Evolutionary conservation across 2,797 vertebrate species (phyloP), one percentile per base, ranked within the genome.

Genomic region (Eupleurogrammus muticus): DNA sequence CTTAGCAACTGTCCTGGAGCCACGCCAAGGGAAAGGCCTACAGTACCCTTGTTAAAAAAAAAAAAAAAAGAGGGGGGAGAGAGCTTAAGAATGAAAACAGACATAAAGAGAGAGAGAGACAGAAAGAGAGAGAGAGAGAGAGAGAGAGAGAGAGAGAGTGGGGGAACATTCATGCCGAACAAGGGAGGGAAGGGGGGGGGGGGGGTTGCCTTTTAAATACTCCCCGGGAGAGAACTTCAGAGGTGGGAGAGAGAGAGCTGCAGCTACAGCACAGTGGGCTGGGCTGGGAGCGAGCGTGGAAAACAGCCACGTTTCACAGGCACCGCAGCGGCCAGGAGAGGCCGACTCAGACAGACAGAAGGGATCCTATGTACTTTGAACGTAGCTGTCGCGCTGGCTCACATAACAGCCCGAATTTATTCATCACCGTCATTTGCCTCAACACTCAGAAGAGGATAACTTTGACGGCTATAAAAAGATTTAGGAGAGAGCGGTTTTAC

Each of bases 1-100:
- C 89, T 92, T 89, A 90, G 92, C 92, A 92, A 94, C 93, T 91
- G 92, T 89, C 85, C 87, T 94, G 94, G 93, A 91, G 83, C 57
- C 17, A 28, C 64, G 90, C 92, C 94, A 92, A 84, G 64, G 80
- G 83, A 87, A 89, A 90, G 75, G 88, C 84, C 91, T 85, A 51
- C 70, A 79, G 88, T 86, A 87, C 88, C 75, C 81, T 80, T 85
- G 83, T 79, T 52, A 84, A 80, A 73, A 59, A 70, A n/a, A 44
- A 64, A 14, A 35, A n/a, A 36, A 10, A 14, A 72, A 51, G 60
- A 56, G 47, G 54, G 51, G 66, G 73, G 67, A 65, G 75, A 65
- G 79, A 75, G 75, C 79, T 76, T 79, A 78, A 85, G 86, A 90
- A 85, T 77, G 84, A 82, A 88, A 87, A 75, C 2, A 16, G 50